Base-by-base conservation (phyloP, 1,140 invertebrate genomes). In the Pristionchus pacificus region DNA sequence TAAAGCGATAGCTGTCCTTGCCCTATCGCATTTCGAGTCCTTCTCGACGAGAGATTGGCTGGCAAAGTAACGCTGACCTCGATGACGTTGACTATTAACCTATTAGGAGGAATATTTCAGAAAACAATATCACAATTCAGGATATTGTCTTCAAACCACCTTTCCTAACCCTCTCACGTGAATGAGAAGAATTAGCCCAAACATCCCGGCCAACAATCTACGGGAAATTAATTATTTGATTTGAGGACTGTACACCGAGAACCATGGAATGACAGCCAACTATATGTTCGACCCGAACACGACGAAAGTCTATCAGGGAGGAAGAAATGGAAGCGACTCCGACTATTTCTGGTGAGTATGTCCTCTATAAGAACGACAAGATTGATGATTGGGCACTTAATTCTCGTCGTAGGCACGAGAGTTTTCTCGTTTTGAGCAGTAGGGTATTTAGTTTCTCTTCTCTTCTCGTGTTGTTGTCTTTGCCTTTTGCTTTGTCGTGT, bases 251-350 rank as follows among this genome's bases (percentile, higher is more conserved):
- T 83, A 83, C 72, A 76, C 84, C 14, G 80, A 82, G 70, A 82
- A 77, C 59, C 80, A 82, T 68, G 84, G 84, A 31, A 83, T 82
- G 59, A 82, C 80, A 14, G 71, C 71, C 25, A 82, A 82, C 62
- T 84, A 81, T 58, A 82, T 82, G 80, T 82, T 71, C 65, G 78
- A 84, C 66, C 63, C 70, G 14, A 68, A 84, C 15, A 58, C 64
- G 14, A 61, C 70, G 24, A 69, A 80, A 25, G 67, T 73, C 55
- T 82, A 79, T 64, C 78, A 82, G 74, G 33, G 82, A n/a, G 80
- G 84, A 68, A 49, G 25, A 58, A 82, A 82, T 30, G 29, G 30
- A 15, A 82, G 84, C 67, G 80, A 82, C 55, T 76, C 77, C 1
- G 78, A 78, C 25, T 78, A 81, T 33, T 62, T 71, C 19, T 81